phyloP scores from a whole-genome alignment of 2,113 vertebrate genomes.

The Pyxicephalus adspersus region DNA sequence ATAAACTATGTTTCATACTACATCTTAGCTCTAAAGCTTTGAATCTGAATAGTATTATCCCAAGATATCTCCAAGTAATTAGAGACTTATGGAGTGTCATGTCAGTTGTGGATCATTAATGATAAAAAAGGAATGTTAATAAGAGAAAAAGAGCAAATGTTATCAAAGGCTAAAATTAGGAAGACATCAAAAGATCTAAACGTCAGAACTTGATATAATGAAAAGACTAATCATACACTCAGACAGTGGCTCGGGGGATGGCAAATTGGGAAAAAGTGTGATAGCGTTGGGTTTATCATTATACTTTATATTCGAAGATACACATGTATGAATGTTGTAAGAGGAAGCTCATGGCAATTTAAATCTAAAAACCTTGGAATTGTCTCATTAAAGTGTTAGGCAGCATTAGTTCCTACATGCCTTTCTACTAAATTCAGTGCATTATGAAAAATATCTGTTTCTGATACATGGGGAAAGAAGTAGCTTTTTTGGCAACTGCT shows the following conservation, averaged over 20 bases:
- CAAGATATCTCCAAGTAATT: conserved; percentile 41
- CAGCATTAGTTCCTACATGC: neutral
- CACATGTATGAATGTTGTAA: conserved; percentile 48
- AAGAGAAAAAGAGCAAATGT: conserved; percentile 39
- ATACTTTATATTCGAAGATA: conserved; percentile 36
- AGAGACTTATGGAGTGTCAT: conserved; percentile 16
- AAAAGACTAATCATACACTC: conserved; percentile 49
- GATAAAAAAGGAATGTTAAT: conserved; percentile 51
- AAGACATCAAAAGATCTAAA: conserved; percentile 53
- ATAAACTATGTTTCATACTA: neutral
- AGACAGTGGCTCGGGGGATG: conserved; percentile 26
- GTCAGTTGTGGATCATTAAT: conserved; percentile 49
- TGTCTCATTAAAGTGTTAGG: conserved; percentile 41
- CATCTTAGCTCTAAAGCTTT: neutral
- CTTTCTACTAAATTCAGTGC: neutral
- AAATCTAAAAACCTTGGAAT: conserved; percentile 38
- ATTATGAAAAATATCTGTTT: neutral
- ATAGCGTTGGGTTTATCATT: conserved; percentile 31
- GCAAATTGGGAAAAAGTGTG: conserved; percentile 28
- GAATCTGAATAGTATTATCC: neutral
- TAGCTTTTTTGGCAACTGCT: neutral
- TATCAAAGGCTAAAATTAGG: conserved; percentile 51
- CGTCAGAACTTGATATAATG: conserved; percentile 39
- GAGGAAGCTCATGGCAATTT: conserved; percentile 38
- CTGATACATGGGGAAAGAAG: neutral